phyloP scores from a whole-genome alignment of 2,797 vertebrate genomes.

The Otolemur crassicaudatus region DNA sequence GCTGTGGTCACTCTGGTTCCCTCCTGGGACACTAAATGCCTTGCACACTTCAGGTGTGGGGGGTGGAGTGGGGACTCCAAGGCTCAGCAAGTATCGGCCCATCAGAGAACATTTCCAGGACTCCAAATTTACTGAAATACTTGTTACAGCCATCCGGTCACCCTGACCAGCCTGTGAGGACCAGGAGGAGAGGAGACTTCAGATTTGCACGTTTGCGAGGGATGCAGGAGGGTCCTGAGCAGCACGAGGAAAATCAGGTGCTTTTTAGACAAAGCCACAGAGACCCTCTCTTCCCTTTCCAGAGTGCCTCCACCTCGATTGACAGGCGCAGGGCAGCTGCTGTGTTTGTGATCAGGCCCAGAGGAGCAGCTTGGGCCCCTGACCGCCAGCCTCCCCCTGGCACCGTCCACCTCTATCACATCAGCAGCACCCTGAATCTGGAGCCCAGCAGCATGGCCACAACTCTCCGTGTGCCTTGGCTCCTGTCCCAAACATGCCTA shows the following conservation, averaged over 20 bases:
- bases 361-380: background rate
- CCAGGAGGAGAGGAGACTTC: background rate
- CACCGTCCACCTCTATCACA: fast-evolving
- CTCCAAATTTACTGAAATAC: too few relatives aligned
- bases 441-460: fast-evolving
- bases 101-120: background rate
- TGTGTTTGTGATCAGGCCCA: background rate
- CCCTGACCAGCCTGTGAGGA: background rate
- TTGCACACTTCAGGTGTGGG: background rate
- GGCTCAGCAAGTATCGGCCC: background rate
- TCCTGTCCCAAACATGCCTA: background rate
- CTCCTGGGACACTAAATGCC: fast-evolving
- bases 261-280: background rate
- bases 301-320: background rate
- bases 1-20: background rate
- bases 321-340: background rate
- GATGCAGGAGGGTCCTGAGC: too few relatives aligned
- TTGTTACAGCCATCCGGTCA: background rate
- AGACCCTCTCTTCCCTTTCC: background rate
- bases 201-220: background rate
- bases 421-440: fast-evolving
- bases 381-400: fast-evolving
- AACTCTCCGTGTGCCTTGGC: fast-evolving
- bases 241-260: background rate
- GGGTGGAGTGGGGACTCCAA: background rate